Evolutionary conservation across 2,888 invertebrate species (phyloP), one percentile per base, ranked within the genome.

Genomic region (Tholera decimalis): DNA sequence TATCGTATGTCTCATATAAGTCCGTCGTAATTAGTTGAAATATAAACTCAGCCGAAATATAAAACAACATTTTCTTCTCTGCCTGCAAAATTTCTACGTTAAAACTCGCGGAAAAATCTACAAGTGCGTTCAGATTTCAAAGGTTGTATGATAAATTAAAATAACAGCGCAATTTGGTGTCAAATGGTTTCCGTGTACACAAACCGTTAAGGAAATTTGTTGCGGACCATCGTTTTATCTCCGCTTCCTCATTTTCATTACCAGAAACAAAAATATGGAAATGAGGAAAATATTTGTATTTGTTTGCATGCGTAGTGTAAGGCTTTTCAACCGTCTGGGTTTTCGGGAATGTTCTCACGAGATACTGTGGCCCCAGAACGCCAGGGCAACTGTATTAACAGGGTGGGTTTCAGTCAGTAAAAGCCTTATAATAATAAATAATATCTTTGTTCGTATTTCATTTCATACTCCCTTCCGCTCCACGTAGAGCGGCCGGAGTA

Each of bases 121-220:
- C 39, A 30, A 73, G 54, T 26, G 15, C n/a, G 15, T 37, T 33
- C 33, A 18, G 37, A 44, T 49, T 20, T 65, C 49, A 44, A 39
- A 73, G 49, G 11, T 33, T 22, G 18, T 26, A 20, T 22, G 18
- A 49, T 62, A 64, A 54, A 64, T 73, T 54, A 35, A 49, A 54
- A 55, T 44, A 69, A 55, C 22, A 33, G 15, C 43, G 43, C 66
- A 55, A 33, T 69, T 73, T 55, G 65, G 73, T 37, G 43, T 73
- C 44, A 44, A 55, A 65, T 73, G 64, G 35, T 64, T 53, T 69
- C 44, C 49, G 18, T 33, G 22, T 35, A 44, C 49, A 65, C n/a
- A 20, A 60, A 39, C 20, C 22, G 26, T 46, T 20, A 60, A 70
- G 20, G 33, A 41, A 28, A 59, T 39, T 41, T 51, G 67, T 30